phyloP scores from a whole-genome alignment of 2,113 vertebrate species.

The Zingel zingel region DNA sequence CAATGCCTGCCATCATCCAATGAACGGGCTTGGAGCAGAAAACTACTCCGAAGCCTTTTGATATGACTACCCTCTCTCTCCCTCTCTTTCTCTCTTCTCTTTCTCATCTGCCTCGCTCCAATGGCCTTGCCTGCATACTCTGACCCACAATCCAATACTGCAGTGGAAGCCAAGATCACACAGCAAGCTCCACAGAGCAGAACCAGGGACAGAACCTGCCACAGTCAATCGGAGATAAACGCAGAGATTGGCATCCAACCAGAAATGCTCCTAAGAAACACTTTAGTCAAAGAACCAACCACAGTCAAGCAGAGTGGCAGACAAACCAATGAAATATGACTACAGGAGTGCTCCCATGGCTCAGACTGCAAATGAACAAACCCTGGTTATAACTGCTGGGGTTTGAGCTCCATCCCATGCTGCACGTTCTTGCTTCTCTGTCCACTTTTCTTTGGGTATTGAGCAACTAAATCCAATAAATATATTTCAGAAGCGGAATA shows the following conservation, averaged over 20 bases:
- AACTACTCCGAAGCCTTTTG: slow-evolving; percentile 71
- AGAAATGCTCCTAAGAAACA: slow-evolving; percentile 42
- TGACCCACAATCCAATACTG: slow-evolving; percentile 76
- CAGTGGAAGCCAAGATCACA: slow-evolving; percentile 57
- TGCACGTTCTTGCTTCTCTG: not conserved
- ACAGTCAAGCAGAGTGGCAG: not conserved
- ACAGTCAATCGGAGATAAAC: slow-evolving; percentile 54
- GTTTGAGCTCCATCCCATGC: not conserved
- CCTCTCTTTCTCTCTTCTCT: slow-evolving; percentile 6
- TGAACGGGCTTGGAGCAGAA: slow-evolving; percentile 65
- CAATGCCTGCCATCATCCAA: slow-evolving; percentile 69
- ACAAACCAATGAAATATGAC: slow-evolving; percentile 42
- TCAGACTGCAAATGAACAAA: slow-evolving; percentile 51
- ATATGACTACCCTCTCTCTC: slow-evolving; percentile 60
- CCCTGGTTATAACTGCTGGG: not conserved
- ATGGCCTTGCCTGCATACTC: slow-evolving; percentile 70
- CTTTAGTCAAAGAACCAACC: slow-evolving; percentile 38
- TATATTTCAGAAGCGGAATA: not conserved
- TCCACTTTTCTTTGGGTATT: not conserved
- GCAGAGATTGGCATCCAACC: slow-evolving; percentile 52
- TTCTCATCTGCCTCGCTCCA: slow-evolving; percentile 61
- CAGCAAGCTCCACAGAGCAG: slow-evolving; percentile 48
- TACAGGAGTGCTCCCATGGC: slow-evolving; percentile 1
- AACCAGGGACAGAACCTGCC: slow-evolving; percentile 52
- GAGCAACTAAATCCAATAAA: slow-evolving; percentile 34